phyloP scores from a whole-genome alignment of 1,140 invertebrate species.

The Drosophila funebris region DNA sequence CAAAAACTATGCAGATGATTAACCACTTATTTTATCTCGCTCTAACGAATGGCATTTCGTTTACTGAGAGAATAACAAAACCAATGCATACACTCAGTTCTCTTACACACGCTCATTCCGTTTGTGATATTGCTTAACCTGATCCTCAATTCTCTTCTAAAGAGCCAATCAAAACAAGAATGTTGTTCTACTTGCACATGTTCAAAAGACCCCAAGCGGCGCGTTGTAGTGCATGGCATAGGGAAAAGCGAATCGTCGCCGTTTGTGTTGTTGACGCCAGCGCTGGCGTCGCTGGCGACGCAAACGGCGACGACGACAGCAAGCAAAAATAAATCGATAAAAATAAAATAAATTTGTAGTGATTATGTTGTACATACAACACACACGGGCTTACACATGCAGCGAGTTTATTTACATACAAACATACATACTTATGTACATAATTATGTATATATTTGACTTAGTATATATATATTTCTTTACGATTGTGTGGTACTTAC shows the following conservation, averaged over 20 bases:
- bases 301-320: constrained; percentile 33
- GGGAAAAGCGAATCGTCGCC: constrained; percentile 47
- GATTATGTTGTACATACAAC: constrained; percentile 74
- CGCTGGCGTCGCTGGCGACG: constrained; percentile 48
- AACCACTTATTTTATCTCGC: constrained; percentile 15
- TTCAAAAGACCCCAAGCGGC: constrained; percentile 41
- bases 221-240: constrained; percentile 35
- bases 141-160: constrained; percentile 31
- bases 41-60: constrained; percentile 19
- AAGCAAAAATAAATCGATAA: constrained; percentile 80
- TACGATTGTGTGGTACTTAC: constrained; percentile 66
- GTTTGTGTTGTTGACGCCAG: constrained; percentile 52
- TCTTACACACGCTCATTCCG: constrained; percentile 31
- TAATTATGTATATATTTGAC: constrained; percentile 9
- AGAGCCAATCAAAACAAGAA: constrained; percentile 28
- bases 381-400: constrained; percentile 8
- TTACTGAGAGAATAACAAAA: constrained; percentile 16
- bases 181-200: constrained; percentile 40
- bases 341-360: constrained; percentile 83
- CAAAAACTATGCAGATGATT: constrained; percentile 42
- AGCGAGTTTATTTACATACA: constrained; percentile 10
- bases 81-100: constrained; percentile 14
- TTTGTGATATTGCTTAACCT: constrained; percentile 20
- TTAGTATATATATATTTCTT: constrained; percentile 26
- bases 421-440: constrained; percentile 15